Evolutionary conservation across 2,888 invertebrate species (phyloP), one percentile per base, ranked within the genome.

Genomic region (Deladenus siricidicola): DNA sequence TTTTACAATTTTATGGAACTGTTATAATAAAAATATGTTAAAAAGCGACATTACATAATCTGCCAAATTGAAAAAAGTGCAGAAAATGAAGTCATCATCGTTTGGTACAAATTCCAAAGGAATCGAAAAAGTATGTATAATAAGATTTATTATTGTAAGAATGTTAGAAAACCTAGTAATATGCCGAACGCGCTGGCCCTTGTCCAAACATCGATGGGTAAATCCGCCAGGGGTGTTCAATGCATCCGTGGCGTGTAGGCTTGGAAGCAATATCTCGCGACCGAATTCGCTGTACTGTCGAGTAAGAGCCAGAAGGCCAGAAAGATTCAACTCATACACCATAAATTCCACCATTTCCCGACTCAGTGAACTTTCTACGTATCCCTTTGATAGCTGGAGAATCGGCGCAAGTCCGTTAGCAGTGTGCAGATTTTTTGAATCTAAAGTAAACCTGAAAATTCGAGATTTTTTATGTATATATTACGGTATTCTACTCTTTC

Each of bases 201-300:
- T 17, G 29, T 51, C 56, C n/a, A 65, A n/a, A 39, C 63, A 63
- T 26, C 21, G 23, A 30, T 60, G 52, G 2, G 63, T 58, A 39
- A 63, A 64, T 47, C 63, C 52, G 1, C 63, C 58, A 3, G 64
- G 64, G 6, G 50, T 8, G n/a, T 56, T 43, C 6, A 63, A n/a
- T 3, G 54, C 42, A 52, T 63, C 63, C 17, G 63, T 39, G 14
- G 64, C 21, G 3, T 57, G 42, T 3, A 63, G 29, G 4, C 65
- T 57, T 8, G 62, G 57, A 19, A 63, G 3, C 28, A 56, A 43
- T 4, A 65, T 52, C 30, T 63, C 63, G 14, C 39, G 30, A n/a
- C 39, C 39, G 39, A 6, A 6, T 10, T 34, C 6, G 39, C 39
- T 14, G 14, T 10, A 6, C 39, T 6, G 8, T 34, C 14, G 8